These are phyloP conservation scores for Pyrgus malvae DNA, from an alignment of 2,888 invertebrate genomes.

Conservation along the genomic window DNA sequence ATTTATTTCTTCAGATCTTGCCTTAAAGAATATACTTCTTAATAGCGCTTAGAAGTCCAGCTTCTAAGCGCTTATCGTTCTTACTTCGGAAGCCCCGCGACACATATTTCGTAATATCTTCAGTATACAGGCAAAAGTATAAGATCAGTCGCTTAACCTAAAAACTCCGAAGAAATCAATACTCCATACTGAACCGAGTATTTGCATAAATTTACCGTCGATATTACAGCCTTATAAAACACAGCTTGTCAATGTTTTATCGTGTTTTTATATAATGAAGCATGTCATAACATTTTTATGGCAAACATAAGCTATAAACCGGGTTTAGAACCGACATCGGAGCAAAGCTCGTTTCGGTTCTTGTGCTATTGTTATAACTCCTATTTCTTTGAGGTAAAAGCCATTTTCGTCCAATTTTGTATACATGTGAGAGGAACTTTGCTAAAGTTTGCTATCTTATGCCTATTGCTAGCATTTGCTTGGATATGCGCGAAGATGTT, in stretches of 20 bases:
- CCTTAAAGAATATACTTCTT: too few species aligned
- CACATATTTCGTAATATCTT: not conserved
- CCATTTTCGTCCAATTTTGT: constrained; percentile 8
- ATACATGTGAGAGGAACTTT: not conserved
- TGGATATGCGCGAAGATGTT: too few species aligned
- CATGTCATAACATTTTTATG: constrained; percentile 71
- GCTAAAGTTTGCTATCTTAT: constrained; percentile 8
- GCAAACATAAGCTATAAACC: constrained; percentile 62
- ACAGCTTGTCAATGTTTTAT: constrained; percentile 61
- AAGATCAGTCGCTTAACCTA: constrained; percentile 24
- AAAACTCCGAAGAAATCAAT: constrained; percentile 42
- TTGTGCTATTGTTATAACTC: constrained; percentile 4
- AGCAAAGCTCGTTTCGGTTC: constrained; percentile 49
- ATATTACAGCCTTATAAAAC: constrained; percentile 50
- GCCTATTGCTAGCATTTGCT: not conserved
- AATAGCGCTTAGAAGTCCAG: too few species aligned
- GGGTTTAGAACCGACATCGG: constrained; percentile 54
- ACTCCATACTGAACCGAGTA: constrained; percentile 45
- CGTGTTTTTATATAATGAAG: constrained; percentile 61
- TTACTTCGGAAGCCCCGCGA: not conserved
- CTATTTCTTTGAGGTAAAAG: constrained; percentile 23
- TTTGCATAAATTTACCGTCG: constrained; percentile 51
- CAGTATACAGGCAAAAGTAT: not conserved
- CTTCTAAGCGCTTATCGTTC: too few species aligned
- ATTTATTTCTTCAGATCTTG: too few species aligned